Conservation (phyloP, 2,888 invertebrate species). For the Drosophila borborema region DNA sequence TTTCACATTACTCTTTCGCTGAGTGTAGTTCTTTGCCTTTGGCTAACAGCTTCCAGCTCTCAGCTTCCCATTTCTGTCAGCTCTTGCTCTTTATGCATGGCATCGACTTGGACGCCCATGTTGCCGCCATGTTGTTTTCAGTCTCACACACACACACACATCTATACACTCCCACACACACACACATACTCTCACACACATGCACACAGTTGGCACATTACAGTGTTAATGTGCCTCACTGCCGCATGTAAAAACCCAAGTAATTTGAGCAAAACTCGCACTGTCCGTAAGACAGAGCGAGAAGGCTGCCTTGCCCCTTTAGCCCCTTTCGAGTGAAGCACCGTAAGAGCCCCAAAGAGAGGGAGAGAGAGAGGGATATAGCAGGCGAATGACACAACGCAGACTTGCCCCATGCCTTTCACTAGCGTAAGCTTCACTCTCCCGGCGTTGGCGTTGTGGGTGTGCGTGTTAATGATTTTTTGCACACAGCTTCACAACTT, state of each 20-base stretch:
- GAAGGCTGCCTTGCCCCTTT: slow-evolving; percentile 5
- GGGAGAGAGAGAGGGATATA: slow-evolving; percentile 17
- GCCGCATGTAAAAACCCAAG: slow-evolving; percentile 82
- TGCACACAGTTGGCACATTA: slow-evolving; percentile 82
- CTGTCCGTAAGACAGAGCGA: slow-evolving; percentile 26
- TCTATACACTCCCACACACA: slow-evolving; percentile 2
- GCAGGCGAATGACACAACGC: slow-evolving; percentile 9
- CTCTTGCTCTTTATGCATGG: slow-evolving; percentile 62
- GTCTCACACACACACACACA: slow-evolving; percentile 21
- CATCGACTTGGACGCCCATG: slow-evolving; percentile 65
- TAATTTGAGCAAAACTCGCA: slow-evolving; percentile 67
- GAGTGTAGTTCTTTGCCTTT: slow-evolving; percentile 11
- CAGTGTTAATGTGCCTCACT: slow-evolving; percentile 84
- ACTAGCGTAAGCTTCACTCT: neutral
- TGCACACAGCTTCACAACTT: slow-evolving; percentile 82
- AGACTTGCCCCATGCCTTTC: slow-evolving; percentile 4
- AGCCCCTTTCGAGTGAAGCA: neutral
- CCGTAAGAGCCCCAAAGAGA: neutral
- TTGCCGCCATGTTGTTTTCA: slow-evolving; percentile 81
- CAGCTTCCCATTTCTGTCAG: slow-evolving; percentile 14
- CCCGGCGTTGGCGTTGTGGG: slow-evolving; percentile 34
- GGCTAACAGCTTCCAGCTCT: slow-evolving; percentile 36
- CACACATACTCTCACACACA: slow-evolving; percentile 33
- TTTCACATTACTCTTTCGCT: neutral
- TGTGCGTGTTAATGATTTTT: slow-evolving; percentile 83